phyloP scores from a whole-genome alignment of 2,888 invertebrate genomes.

The Sminthurides aquaticus region DNA sequence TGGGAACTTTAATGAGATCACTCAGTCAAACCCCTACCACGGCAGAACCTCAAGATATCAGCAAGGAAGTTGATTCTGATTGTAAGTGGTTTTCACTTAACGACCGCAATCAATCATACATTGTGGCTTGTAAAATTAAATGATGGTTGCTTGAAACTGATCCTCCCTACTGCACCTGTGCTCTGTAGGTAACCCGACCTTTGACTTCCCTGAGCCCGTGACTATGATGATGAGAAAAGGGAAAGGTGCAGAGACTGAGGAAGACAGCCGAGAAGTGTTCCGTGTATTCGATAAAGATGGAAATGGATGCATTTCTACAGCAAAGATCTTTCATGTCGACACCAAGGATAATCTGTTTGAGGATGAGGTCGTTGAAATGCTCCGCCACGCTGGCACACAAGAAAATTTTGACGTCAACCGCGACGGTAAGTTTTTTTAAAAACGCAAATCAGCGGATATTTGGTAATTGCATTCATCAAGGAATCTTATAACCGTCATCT shows the following conservation, averaged over 20 bases:
- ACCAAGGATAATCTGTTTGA: conserved; percentile 99
- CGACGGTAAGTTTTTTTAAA: conserved; percentile 55
- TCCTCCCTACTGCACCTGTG: not conserved
- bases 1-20: too few relatives aligned
- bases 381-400: conserved; percentile 96
- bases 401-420: conserved; percentile 99
- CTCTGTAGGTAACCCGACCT: conserved; percentile 48
- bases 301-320: conserved; percentile 97
- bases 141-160: not conserved
- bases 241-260: conserved; percentile 99
- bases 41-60: too few relatives aligned
- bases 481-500: too few relatives aligned
- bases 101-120: too few relatives aligned
- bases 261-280: conserved; percentile 98
- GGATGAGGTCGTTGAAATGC: conserved; percentile 99
- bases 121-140: too few relatives aligned
- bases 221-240: conserved; percentile 99
- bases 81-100: too few relatives aligned
- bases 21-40: too few relatives aligned
- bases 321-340: conserved; percentile 98
- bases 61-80: too few relatives aligned
- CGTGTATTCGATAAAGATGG: conserved; percentile 99
- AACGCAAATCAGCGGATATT: too few relatives aligned
- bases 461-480: too few relatives aligned
- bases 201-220: conserved; percentile 99